phyloP scores from a whole-genome alignment of 2,888 invertebrate genomes.

The Chloroclysta siterata region DNA sequence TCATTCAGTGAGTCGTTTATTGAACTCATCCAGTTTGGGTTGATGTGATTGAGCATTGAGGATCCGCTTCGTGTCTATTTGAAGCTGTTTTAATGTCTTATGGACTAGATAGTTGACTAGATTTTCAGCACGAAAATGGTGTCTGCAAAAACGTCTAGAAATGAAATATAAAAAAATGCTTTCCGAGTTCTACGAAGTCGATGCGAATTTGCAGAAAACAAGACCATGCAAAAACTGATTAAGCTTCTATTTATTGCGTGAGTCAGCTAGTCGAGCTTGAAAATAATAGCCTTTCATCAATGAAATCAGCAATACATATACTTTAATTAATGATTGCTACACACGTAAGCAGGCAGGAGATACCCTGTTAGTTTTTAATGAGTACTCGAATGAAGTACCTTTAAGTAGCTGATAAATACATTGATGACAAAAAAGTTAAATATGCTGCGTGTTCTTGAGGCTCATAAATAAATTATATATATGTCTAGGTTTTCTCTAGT shows the following conservation, averaged over 20 bases:
- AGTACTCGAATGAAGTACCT: no score
- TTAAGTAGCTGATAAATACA: no score
- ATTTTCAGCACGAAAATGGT: no score
- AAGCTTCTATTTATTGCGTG: conserved; percentile 13
- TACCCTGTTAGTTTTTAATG: no score
- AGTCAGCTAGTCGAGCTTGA: conserved; percentile 22
- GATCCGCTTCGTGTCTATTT: background rate
- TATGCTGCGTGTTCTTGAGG: no score
- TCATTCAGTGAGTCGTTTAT: conserved; percentile 2
- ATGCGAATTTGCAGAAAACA: conserved; percentile 5
- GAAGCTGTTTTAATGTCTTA: background rate
- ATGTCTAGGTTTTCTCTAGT: no score
- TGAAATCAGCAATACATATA: conserved; percentile 2
- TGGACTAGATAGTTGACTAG: background rate
- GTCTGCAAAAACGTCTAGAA: no score
- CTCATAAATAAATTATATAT: no score
- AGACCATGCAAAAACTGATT: conserved; percentile 17
- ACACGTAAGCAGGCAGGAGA: no score
- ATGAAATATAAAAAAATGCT: no score
- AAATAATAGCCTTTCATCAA: conserved; percentile 19
- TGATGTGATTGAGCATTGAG: background rate
- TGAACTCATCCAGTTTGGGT: conserved; percentile 1
- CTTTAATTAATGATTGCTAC: background rate
- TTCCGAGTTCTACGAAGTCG: background rate
- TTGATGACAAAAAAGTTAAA: no score